A percentile compares a stretch with the other conserved stretches of the same genome.
phyloP scores from a whole-genome alignment of 2,888 invertebrate species.

The Caenorhabditis doughertyi region DNA sequence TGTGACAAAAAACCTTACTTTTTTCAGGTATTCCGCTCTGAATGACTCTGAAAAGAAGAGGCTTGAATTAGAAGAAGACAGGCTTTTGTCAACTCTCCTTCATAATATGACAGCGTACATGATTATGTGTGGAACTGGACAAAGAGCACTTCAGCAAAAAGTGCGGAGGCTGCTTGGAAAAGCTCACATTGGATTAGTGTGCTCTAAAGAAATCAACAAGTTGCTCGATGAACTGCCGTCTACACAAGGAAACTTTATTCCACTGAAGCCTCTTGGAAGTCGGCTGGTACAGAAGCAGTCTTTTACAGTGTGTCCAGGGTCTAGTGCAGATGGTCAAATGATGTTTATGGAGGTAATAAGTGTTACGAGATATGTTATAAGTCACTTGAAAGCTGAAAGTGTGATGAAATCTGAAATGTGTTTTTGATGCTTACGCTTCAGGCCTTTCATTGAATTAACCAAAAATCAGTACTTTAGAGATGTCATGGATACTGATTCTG shows the following conservation, averaged over 20 bases:
- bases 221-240: constrained; percentile 94
- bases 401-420: too few relatives aligned
- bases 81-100: constrained; percentile 93
- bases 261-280: constrained; percentile 95
- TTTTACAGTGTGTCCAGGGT: constrained; percentile 97
- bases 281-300: constrained; percentile 96
- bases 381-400: too few relatives aligned
- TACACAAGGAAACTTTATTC: constrained; percentile 96
- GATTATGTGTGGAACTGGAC: constrained; percentile 85
- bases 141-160: constrained; percentile 85
- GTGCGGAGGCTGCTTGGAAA: constrained; percentile 95
- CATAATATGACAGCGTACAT: constrained; percentile 97
- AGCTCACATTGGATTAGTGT: constrained; percentile 97
- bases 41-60: constrained; percentile 87
- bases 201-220: constrained; percentile 97
- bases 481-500: too few relatives aligned
- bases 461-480: too few relatives aligned
- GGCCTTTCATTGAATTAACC: too few relatives aligned
- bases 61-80: constrained; percentile 97
- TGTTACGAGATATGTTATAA: too few relatives aligned
- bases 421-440: too few relatives aligned
- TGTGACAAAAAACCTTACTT: too few relatives aligned
- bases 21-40: constrained; percentile 77
- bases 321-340: constrained; percentile 91
- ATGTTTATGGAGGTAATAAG: constrained; percentile 86